A percentile compares a stretch with the other conserved stretches of the same genome.
These are phyloP conservation scores for Otolemur crassicaudatus DNA, from an alignment of 2,797 vertebrate genomes.

Conservation along the genomic window DNA sequence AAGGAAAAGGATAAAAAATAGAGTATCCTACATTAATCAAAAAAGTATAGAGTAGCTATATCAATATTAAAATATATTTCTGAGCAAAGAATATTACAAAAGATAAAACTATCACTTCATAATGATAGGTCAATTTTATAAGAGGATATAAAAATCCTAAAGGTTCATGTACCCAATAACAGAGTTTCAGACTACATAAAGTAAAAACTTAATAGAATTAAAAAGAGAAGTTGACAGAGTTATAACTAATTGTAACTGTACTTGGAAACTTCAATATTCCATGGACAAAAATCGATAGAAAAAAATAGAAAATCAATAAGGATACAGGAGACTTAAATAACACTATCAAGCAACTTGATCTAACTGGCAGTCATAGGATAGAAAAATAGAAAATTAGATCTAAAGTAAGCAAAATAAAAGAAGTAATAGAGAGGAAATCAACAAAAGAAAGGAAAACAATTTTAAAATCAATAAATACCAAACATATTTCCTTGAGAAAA, in stretches of 20 bases:
- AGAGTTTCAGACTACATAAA: slow-evolving; percentile 9
- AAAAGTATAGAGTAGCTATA: not conserved
- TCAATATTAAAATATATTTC: not conserved
- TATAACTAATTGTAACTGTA: not conserved
- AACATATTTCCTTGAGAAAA: not conserved
- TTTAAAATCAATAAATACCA: not conserved
- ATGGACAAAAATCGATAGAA: not conserved
- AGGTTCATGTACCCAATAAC: not conserved
- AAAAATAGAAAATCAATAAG: not conserved
- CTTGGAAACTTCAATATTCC: not conserved
- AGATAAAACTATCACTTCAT: not conserved
- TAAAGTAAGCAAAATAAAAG: not conserved
- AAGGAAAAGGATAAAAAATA: not conserved
- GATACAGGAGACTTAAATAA: not conserved
- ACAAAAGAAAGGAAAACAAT: not conserved
- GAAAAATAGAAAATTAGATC: not conserved
- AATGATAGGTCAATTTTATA: not conserved
- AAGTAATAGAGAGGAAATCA: not conserved
- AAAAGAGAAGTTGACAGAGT: not conserved
- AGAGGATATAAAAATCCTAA: not conserved
- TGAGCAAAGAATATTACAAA: not conserved
- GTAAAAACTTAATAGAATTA: not conserved
- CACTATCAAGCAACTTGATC: not conserved
- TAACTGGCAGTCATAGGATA: not conserved
- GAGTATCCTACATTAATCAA: not conserved